Base-by-base conservation (phyloP, 2,888 invertebrate genomes). In the Latheticus oryzae region DNA sequence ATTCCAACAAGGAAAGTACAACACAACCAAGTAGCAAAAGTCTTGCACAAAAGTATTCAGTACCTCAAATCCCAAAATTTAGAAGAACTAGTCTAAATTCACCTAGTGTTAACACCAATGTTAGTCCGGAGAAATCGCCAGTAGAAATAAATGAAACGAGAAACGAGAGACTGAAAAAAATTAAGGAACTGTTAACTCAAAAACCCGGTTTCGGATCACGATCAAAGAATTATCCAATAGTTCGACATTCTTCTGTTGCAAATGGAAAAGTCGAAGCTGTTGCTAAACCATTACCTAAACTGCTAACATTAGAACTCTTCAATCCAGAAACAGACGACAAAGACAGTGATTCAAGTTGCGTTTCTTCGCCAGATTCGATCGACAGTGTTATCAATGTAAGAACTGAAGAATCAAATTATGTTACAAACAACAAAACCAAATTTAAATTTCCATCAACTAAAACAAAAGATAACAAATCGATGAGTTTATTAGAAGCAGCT, bases 311-410 rank as follows among this genome's bases (percentile, higher is more conserved):
- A 52, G 94, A 94, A 72, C 80, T 94, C 2, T 95, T 93, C 72
- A 94, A 95, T 79, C 94, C 94, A 1, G 94, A 93, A 72, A 92
- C 90, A 3, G 94, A 95, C 73, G 94, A 95, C 70, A 84, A 93
- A 76, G 94, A 94, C 74, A 93, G 93, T 70, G 94, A 94, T 74
- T 93, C 92, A 0, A 92, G 91, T 70, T 90, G 90, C 2, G 90
- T 92, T 5, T 93, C 93, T 0, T 93, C 93, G 0, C 93, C 93
- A 1, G 93, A 93, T 73, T 93, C 93, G 1, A 87, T 90, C 1
- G 92, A 92, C 67, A 92, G 92, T 71, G 93, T 93, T 1, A 91
- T 93, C 30, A 68, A 64, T 24, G 61, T 68, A 33, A 26, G 62
- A 53, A 58, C 37, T 8, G 61, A 48, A 38, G 60, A 61, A 8